phyloP scores from a whole-genome alignment of 2,113 vertebrate species.

The Orcinus orca region DNA sequence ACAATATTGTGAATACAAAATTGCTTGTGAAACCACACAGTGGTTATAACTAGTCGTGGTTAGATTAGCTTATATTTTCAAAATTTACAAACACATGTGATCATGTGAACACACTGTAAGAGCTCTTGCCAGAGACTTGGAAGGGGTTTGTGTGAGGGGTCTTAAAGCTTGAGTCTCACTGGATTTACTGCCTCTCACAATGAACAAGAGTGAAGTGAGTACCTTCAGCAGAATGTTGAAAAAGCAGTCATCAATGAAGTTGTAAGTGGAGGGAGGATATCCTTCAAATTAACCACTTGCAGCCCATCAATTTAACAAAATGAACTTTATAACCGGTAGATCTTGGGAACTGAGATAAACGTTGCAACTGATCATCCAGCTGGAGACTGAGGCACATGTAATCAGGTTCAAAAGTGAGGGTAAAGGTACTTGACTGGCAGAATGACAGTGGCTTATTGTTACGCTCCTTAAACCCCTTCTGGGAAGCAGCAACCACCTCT shows the following conservation, averaged over 20 bases:
- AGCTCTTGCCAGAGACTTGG: not conserved
- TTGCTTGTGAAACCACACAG: not conserved
- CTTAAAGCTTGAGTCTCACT: not conserved
- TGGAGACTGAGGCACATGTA: not conserved
- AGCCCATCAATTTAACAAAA: not conserved
- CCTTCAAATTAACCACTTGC: not conserved
- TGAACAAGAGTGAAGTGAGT: not conserved
- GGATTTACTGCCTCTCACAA: not conserved
- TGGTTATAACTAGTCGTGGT: not conserved
- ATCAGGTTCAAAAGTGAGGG: not conserved
- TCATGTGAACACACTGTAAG: not conserved
- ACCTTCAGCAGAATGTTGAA: not conserved
- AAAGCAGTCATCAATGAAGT: not conserved
- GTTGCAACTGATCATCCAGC: not conserved
- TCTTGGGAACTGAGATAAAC: not conserved
- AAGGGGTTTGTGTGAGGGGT: accelerated
- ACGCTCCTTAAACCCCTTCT: conserved; percentile 45
- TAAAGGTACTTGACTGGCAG: not conserved
- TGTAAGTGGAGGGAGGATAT: not conserved
- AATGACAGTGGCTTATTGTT: not conserved
- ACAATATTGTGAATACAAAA: not conserved
- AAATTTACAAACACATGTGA: not conserved
- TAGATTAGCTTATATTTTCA: not conserved
- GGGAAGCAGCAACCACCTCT: conserved; percentile 46
- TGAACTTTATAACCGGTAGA: not conserved